A percentile compares a stretch with the other conserved stretches of the same genome.
These are phyloP conservation scores for Stegostoma tigrinum DNA, from an alignment of 2,113 vertebrate species.

Conservation along the genomic window DNA sequence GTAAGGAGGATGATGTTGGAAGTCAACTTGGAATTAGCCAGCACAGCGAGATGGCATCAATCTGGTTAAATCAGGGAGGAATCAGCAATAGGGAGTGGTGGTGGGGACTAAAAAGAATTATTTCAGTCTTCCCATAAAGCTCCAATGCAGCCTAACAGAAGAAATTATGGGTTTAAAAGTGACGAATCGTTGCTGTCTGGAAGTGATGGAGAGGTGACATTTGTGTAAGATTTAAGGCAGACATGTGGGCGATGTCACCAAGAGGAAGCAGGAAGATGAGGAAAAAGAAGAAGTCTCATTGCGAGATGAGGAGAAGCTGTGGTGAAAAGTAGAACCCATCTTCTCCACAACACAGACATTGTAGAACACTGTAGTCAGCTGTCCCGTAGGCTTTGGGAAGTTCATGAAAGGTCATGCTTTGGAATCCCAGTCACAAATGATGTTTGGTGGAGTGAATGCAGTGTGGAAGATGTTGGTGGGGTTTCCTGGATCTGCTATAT, in stretches of 20 bases:
- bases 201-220: not conserved
- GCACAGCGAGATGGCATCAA: not conserved
- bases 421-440: not conserved
- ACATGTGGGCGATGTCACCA: not conserved
- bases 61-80: not conserved
- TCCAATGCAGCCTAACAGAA: not conserved
- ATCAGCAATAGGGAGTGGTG: too few relatives aligned
- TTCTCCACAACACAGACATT: not conserved
- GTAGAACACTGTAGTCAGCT: not conserved
- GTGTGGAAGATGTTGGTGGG: not conserved
- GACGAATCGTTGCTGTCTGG: not conserved
- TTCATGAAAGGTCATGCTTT: not conserved
- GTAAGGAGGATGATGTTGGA: not conserved
- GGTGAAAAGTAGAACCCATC: not conserved
- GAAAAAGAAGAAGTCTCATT: not conserved
- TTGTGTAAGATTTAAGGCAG: not conserved
- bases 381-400: not conserved
- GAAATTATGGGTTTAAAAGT: not conserved
- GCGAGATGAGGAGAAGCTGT: not conserved
- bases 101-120: not conserved
- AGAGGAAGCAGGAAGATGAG: not conserved
- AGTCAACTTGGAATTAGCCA: not conserved
- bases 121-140: not conserved
- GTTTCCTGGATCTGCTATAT: not conserved
- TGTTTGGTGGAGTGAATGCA: not conserved